A percentile compares a stretch with the other conserved stretches of the same genome.
phyloP scores from a whole-genome alignment of 2,888 invertebrate species.

The Erebia palarica region DNA sequence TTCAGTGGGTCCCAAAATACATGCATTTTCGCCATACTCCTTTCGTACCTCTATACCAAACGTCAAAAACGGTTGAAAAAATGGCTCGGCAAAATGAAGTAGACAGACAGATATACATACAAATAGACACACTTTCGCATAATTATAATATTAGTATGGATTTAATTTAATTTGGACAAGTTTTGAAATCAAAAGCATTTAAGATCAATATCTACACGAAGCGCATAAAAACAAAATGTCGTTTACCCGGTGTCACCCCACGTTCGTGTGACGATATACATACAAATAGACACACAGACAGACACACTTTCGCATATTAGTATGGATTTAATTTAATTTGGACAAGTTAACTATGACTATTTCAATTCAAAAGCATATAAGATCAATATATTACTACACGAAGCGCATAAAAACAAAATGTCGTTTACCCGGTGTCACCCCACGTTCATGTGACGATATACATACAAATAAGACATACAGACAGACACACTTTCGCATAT shows the following conservation, averaged over 20 bases:
- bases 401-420: constrained; percentile 18
- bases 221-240: constrained; percentile 22
- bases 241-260: constrained; percentile 22
- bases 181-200: not conserved
- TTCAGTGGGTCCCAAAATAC: too few species aligned
- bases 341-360: too few species aligned
- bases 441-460: constrained; percentile 28
- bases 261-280: constrained; percentile 29
- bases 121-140: too few species aligned
- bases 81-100: too few species aligned
- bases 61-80: too few species aligned
- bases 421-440: constrained; percentile 25
- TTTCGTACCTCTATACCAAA: too few species aligned
- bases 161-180: not conserved
- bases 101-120: too few species aligned
- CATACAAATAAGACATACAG: too few species aligned
- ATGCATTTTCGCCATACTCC: too few species aligned
- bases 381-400: not conserved
- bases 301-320: too few species aligned
- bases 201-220: not conserved
- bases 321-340: not conserved
- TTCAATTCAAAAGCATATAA: not conserved
- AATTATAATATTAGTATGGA: not conserved
- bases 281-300: too few species aligned
- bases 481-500: too few species aligned